Percentiles rank a stretch among this genome's conserved stretches.
Evolutionary conservation across 2,888 invertebrate species (phyloP).

Genomic region (Tridacna crocea): DNA sequence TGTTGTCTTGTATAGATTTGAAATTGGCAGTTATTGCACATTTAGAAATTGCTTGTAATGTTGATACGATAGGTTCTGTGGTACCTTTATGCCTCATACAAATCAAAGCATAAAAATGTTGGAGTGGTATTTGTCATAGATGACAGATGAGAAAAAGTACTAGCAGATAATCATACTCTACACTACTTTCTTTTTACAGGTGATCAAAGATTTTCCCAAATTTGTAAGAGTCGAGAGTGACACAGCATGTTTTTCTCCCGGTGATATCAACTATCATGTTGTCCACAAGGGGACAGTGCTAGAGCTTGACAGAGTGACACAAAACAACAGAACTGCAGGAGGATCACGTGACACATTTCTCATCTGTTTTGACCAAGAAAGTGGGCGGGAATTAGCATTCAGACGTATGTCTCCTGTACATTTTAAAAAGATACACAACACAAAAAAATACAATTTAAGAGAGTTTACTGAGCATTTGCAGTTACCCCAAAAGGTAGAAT

Average conservation of each 20-base stretch:
- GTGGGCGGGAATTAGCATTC: constrained; percentile 45
- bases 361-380: constrained; percentile 39
- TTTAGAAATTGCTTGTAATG: too few relatives aligned
- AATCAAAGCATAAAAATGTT: too few relatives aligned
- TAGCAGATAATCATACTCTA: too few relatives aligned
- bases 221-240: constrained; percentile 50
- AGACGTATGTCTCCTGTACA: constrained; percentile 37
- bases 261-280: constrained; percentile 32
- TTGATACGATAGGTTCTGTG: too few relatives aligned
- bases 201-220: constrained; percentile 51
- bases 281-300: constrained; percentile 47
- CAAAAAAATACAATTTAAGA: constrained; percentile 44
- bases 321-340: constrained; percentile 27
- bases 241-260: constrained; percentile 48
- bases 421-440: constrained; percentile 47
- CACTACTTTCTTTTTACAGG: constrained; percentile 29
- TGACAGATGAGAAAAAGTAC: too few relatives aligned
- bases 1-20: too few relatives aligned
- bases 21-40: too few relatives aligned
- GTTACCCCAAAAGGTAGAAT: constrained; percentile 52
- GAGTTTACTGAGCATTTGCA: constrained; percentile 56
- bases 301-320: constrained; percentile 52
- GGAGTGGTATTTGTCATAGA: too few relatives aligned
- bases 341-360: constrained; percentile 49
- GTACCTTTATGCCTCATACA: too few relatives aligned